Conservation (phyloP, 1,140 invertebrate genomes). For the Tetragonula clypearis region DNA sequence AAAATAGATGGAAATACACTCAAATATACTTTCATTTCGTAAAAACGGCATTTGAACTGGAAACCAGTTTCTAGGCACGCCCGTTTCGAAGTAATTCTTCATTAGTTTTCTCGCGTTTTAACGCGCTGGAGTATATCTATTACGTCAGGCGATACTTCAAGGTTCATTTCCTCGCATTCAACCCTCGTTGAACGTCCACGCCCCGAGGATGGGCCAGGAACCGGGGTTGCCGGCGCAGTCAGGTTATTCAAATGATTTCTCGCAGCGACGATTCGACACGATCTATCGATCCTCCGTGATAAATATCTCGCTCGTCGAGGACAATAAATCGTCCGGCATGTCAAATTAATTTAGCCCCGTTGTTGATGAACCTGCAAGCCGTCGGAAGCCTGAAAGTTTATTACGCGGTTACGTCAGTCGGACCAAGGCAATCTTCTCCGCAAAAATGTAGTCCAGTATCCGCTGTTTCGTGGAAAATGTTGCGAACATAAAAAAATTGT, state of each 20-base stretch:
- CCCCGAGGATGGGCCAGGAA: slow-evolving; percentile 11
- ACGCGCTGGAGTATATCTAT: slow-evolving; percentile 32
- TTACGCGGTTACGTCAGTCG: too few species aligned
- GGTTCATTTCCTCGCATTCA: slow-evolving; percentile 60
- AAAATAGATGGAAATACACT: too few species aligned
- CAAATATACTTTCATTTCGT: slow-evolving; percentile 41
- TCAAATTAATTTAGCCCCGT: slow-evolving; percentile 17
- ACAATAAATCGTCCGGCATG: neutral
- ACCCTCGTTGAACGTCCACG: slow-evolving; percentile 44
- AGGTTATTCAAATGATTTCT: slow-evolving; percentile 26
- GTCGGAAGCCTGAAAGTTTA: neutral
- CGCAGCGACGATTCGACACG: neutral
- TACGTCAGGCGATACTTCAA: slow-evolving; percentile 61
- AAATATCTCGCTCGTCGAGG: neutral
- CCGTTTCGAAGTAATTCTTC: slow-evolving; percentile 61
- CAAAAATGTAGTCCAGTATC: too few species aligned
- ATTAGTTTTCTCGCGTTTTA: slow-evolving; percentile 35
- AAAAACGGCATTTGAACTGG: slow-evolving; percentile 51
- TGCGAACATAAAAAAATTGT: too few species aligned
- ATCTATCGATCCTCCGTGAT: neutral
- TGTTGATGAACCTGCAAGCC: neutral
- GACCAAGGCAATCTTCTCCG: too few species aligned
- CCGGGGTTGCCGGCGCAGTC: neutral
- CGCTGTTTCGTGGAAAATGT: too few species aligned
- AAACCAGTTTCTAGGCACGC: slow-evolving; percentile 65